phyloP scores from a whole-genome alignment of 2,113 vertebrate species.

The Caranx melampygus region DNA sequence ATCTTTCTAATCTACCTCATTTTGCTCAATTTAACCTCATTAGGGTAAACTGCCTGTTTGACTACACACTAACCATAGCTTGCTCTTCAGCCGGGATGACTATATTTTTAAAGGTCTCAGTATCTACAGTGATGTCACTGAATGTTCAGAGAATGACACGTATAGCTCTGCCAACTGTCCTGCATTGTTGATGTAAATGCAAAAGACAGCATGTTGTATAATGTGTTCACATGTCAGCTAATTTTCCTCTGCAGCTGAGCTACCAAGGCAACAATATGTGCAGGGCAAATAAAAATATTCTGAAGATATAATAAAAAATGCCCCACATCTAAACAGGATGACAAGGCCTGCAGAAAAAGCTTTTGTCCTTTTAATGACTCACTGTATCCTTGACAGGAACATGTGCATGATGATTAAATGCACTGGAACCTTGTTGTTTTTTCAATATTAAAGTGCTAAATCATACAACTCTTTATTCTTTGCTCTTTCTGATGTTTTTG shows the following conservation, averaged over 20 bases:
- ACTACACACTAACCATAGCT: constrained; percentile 42
- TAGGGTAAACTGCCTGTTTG: constrained; percentile 38
- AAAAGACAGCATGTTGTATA: not conserved
- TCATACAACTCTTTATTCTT: not conserved
- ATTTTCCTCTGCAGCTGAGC: constrained; percentile 11
- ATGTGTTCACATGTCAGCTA: not conserved
- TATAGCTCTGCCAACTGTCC: constrained; percentile 7
- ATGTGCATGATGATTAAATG: not conserved
- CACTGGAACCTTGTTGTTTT: constrained; percentile 14
- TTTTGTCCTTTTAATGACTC: constrained; percentile 4
- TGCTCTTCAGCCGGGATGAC: constrained; percentile 2
- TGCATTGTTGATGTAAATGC: not conserved
- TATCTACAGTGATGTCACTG: constrained; percentile 6
- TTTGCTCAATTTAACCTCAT: constrained; percentile 36
- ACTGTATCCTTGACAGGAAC: constrained; percentile 27
- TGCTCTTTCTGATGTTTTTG: constrained; percentile 32
- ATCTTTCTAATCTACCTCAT: constrained; percentile 46
- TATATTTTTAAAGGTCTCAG: constrained; percentile 15
- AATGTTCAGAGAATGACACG: not conserved
- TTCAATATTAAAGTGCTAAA: not conserved
- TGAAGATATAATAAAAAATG: not conserved
- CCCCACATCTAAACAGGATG: not conserved
- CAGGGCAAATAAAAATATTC: constrained; percentile 17
- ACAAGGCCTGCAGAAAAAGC: not conserved
- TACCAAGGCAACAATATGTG: not conserved